These are phyloP conservation scores for Yponomeuta evonymella DNA, from an alignment of 2,888 invertebrate species.

Conservation along the genomic window DNA sequence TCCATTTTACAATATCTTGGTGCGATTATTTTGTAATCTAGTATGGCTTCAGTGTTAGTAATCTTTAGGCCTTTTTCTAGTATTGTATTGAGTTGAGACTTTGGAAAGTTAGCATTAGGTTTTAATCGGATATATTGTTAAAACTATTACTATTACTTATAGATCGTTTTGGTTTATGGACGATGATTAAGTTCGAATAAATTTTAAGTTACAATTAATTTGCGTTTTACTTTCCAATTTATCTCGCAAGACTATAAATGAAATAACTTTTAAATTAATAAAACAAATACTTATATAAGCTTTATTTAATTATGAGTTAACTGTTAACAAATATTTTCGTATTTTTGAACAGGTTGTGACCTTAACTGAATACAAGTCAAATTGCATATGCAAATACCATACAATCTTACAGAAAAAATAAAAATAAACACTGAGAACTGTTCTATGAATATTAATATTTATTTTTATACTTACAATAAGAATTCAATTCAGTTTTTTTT, in stretches of 20 bases:
- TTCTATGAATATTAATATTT: slow-evolving; percentile 72
- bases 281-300: slow-evolving; percentile 74
- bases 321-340: slow-evolving; percentile 69
- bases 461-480: slow-evolving; percentile 73
- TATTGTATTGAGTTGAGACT: slow-evolving; percentile 25
- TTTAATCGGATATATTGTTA: slow-evolving; percentile 10
- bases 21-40: slow-evolving; percentile 54
- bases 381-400: slow-evolving; percentile 64
- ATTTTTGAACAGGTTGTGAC: slow-evolving; percentile 76
- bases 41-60: slow-evolving; percentile 41
- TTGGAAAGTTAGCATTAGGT: slow-evolving; percentile 7
- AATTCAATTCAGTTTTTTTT: slow-evolving; percentile 70
- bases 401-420: slow-evolving; percentile 58
- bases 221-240: background rate
- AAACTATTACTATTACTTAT: slow-evolving; percentile 8
- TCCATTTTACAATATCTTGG: slow-evolving; percentile 38
- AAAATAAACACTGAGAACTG: slow-evolving; percentile 72
- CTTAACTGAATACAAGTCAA: slow-evolving; percentile 74
- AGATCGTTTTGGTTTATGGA: background rate
- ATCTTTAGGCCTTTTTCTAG: slow-evolving; percentile 28
- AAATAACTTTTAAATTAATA: slow-evolving; percentile 35
- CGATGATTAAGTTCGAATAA: slow-evolving; percentile 15
- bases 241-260: background rate
- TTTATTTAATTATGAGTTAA: slow-evolving; percentile 76
- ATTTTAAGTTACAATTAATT: slow-evolving; percentile 9